Conservation (phyloP, 2,797 vertebrate species). For the Yasuhikotakia modesta region DNA sequence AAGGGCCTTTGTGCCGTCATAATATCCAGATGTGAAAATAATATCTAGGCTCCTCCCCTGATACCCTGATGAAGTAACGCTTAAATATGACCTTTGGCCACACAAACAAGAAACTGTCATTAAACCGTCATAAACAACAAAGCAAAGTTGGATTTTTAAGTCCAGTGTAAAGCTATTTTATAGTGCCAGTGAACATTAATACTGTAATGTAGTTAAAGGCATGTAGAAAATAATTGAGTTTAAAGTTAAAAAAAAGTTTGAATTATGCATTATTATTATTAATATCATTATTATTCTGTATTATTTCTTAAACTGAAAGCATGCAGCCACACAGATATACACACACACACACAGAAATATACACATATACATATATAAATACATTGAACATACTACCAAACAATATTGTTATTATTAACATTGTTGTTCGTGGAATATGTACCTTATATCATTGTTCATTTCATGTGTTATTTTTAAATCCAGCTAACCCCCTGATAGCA, state of each 20-base stretch:
- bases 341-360: too few relatives aligned
- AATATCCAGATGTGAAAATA: constrained; percentile 24
- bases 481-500: background rate
- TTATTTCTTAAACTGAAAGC: too few relatives aligned
- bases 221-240: too few relatives aligned
- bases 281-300: background rate
- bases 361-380: too few relatives aligned
- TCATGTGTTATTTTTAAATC: background rate
- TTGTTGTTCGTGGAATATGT: too few relatives aligned
- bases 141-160: background rate
- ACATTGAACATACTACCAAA: too few relatives aligned
- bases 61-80: constrained; percentile 24
- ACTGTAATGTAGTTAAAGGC: background rate
- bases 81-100: constrained; percentile 41
- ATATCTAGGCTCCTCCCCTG: constrained; percentile 21
- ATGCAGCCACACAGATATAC: too few relatives aligned
- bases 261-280: too few relatives aligned
- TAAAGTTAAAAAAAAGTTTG: too few relatives aligned
- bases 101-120: background rate
- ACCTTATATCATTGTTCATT: background rate
- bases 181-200: background rate
- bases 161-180: background rate
- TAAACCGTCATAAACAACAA: background rate
- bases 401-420: too few relatives aligned
- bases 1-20: constrained; percentile 5